A percentile compares a stretch with the other conserved stretches of the same genome.
These are phyloP conservation scores for Parus major DNA, from an alignment of 2,113 vertebrate genomes.

Conservation along the genomic window DNA sequence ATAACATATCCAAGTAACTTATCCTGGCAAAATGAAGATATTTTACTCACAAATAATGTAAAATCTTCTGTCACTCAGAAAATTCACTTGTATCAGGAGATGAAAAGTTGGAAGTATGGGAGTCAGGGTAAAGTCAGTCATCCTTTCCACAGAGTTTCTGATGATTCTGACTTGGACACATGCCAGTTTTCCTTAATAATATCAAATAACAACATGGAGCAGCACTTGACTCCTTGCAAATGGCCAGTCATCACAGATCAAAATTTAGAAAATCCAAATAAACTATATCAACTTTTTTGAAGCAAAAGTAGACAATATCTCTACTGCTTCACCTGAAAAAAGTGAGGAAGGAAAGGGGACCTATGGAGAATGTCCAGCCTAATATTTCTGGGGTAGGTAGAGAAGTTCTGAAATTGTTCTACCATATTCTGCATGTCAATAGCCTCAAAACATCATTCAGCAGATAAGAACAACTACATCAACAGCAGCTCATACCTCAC, in stretches of 20 bases:
- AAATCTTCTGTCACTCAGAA: not conserved
- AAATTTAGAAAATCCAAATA: not conserved
- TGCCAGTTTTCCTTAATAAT: not conserved
- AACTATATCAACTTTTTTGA: not conserved
- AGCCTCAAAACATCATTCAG: not conserved
- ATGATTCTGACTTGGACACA: not conserved
- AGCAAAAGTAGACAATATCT: not conserved
- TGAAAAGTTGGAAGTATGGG: not conserved
- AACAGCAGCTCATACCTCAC: not conserved
- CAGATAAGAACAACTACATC: not conserved
- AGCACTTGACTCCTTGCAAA: not conserved
- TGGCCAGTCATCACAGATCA: not conserved
- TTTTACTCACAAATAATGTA: not conserved
- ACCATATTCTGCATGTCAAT: not conserved
- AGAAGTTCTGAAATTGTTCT: not conserved
- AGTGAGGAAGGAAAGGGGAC: not conserved
- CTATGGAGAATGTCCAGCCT: not conserved
- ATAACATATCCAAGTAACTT: not conserved
- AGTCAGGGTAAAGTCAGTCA: not conserved
- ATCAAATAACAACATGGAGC: not conserved
- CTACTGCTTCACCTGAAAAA: not conserved
- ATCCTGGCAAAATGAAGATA: not conserved
- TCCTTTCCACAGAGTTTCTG: not conserved
- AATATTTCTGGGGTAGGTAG: not conserved
- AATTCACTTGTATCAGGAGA: not conserved